These are phyloP conservation scores for Bubo scandiacus DNA, from an alignment of 2,113 vertebrate species.

Conservation along the genomic window DNA sequence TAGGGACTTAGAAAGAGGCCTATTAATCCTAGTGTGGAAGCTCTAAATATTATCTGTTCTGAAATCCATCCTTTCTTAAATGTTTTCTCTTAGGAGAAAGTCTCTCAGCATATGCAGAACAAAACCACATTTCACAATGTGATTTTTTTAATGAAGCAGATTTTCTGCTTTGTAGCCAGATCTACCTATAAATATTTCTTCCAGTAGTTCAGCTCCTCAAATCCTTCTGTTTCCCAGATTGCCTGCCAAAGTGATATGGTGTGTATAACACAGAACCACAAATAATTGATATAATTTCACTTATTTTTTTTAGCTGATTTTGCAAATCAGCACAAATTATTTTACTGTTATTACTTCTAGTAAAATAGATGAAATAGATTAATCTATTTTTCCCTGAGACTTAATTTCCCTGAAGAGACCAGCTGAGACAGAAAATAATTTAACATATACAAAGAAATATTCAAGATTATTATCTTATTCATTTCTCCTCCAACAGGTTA, in stretches of 20 bases:
- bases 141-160: neutral
- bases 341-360: neutral
- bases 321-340: neutral
- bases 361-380: constrained; percentile 16
- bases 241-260: neutral
- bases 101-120: neutral
- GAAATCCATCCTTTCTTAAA: neutral
- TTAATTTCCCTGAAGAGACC: constrained; percentile 8
- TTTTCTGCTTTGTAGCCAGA: neutral
- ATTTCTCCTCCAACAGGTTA: neutral
- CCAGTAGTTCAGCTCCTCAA: neutral
- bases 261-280: neutral
- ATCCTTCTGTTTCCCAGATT: neutral
- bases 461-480: neutral
- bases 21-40: neutral
- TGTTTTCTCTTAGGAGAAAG: neutral
- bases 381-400: neutral
- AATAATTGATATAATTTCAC: neutral
- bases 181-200: neutral
- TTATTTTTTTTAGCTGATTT: constrained; percentile 11
- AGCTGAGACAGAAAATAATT: constrained; percentile 16
- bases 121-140: neutral
- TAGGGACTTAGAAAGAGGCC: neutral
- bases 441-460: neutral
- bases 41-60: neutral